phyloP scores from a whole-genome alignment of 2,888 invertebrate species.

The Lomographa bimaculata region DNA sequence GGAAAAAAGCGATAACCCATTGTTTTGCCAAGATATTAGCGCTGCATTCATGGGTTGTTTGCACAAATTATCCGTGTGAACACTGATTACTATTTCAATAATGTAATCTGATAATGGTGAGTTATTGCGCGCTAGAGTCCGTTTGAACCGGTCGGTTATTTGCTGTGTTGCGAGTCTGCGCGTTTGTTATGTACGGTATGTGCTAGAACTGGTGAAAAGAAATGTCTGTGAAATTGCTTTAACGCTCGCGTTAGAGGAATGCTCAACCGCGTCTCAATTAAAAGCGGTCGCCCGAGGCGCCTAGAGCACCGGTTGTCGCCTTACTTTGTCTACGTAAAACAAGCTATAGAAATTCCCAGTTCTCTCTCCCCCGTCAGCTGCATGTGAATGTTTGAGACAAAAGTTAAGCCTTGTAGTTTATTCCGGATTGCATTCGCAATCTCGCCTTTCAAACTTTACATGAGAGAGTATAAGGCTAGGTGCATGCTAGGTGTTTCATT shows the following conservation, averaged over 20 bases:
- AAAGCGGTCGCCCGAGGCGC: conserved; percentile 48
- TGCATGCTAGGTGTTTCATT: conserved; percentile 27
- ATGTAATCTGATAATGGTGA: conserved; percentile 54
- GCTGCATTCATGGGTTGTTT: conserved; percentile 62
- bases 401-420: conserved; percentile 57
- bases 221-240: conserved; percentile 40
- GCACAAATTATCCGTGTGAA: conserved; percentile 63
- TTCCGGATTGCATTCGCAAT: conserved; percentile 54
- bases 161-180: conserved; percentile 16
- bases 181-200: conserved; percentile 24
- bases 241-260: conserved; percentile 48
- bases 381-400: conserved; percentile 57
- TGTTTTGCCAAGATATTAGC: conserved; percentile 70
- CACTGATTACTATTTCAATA: conserved; percentile 61
- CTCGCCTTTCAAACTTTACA: conserved; percentile 42
- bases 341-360: conserved; percentile 52
- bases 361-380: conserved; percentile 45
- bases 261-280: conserved; percentile 60
- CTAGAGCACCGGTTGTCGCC: conserved; percentile 49
- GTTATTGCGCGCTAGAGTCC: conserved; percentile 48
- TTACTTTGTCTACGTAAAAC: conserved; percentile 55
- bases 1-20: conserved; percentile 74
- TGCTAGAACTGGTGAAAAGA: conserved; percentile 25
- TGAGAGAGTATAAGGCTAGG: conserved; percentile 31
- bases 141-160: conserved; percentile 37